phyloP scores from a whole-genome alignment of 1,140 invertebrate genomes.

The Druon quercuslanigerum region DNA sequence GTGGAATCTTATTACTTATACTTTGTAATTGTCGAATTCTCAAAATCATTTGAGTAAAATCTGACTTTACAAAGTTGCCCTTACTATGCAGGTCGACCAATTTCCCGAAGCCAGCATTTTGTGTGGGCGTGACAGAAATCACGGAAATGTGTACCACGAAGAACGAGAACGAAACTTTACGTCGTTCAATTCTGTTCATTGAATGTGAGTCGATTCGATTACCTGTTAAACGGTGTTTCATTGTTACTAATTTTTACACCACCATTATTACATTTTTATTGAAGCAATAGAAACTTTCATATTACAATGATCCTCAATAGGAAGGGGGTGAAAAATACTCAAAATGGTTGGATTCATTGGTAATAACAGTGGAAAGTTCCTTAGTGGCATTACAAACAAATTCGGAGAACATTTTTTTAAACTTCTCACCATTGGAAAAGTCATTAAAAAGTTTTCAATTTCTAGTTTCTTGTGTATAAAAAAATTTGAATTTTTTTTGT shows the following conservation, averaged over 20 bases:
- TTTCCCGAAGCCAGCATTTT: slow-evolving; percentile 26
- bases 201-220: slow-evolving; percentile 10
- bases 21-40: slow-evolving; percentile 24
- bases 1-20: slow-evolving; percentile 23
- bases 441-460: too few species aligned
- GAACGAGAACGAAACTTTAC: slow-evolving; percentile 18
- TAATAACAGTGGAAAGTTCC: too few species aligned
- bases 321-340: too few species aligned
- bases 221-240: slow-evolving; percentile 23
- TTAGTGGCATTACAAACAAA: too few species aligned
- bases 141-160: slow-evolving; percentile 19
- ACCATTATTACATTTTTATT: neutral
- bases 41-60: slow-evolving; percentile 21
- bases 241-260: slow-evolving; percentile 4
- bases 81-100: slow-evolving; percentile 1
- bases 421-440: too few species aligned
- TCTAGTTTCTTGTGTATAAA: too few species aligned
- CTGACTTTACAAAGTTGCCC: slow-evolving; percentile 14
- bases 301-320: neutral
- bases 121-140: slow-evolving; percentile 28
- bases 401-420: too few species aligned
- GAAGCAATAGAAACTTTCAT: slow-evolving; percentile 3
- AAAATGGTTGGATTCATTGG: too few species aligned
- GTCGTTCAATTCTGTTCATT: neutral
- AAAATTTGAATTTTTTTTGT: too few species aligned